Evolutionary conservation across 2,797 vertebrate species (phyloP).

Genomic region (Anguilla megastoma): DNA sequence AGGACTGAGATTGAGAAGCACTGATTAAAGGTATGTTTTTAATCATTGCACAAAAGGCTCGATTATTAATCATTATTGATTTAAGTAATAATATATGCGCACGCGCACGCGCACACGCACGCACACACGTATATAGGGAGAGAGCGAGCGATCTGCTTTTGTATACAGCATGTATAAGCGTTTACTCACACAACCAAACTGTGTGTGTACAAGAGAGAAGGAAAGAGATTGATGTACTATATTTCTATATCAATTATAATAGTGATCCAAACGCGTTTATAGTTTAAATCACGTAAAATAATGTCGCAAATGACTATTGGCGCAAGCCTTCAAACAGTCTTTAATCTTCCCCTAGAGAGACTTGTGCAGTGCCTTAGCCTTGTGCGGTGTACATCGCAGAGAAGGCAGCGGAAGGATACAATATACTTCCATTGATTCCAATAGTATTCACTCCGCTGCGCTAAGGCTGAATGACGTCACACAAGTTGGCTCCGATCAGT

Average conservation of each 20-base stretch:
- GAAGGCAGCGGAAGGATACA: slow-evolving; percentile 36
- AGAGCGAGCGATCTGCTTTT: not conserved
- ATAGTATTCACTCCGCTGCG: slow-evolving; percentile 54
- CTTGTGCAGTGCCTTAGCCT: not conserved
- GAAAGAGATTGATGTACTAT: not conserved
- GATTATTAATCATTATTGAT: too few relatives aligned
- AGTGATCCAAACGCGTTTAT: not conserved
- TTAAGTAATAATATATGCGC: too few relatives aligned
- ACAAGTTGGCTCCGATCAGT: slow-evolving; percentile 75
- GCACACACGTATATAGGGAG: too few relatives aligned
- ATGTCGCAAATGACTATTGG: not conserved
- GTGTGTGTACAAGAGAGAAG: not conserved
- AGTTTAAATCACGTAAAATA: not conserved
- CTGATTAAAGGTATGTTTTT: not conserved
- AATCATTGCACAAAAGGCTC: not conserved
- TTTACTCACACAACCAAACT: not conserved
- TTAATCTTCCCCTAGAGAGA: not conserved
- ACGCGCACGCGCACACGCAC: too few relatives aligned
- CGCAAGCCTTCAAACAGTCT: not conserved
- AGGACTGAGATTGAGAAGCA: too few relatives aligned
- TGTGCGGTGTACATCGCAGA: not conserved
- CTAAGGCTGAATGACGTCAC: slow-evolving; percentile 72
- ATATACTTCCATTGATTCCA: slow-evolving; percentile 26
- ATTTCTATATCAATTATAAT: not conserved
- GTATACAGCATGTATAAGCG: not conserved